Evolutionary conservation across 2,113 vertebrate species (phyloP).

Genomic region (Saimiri boliviensis): DNA sequence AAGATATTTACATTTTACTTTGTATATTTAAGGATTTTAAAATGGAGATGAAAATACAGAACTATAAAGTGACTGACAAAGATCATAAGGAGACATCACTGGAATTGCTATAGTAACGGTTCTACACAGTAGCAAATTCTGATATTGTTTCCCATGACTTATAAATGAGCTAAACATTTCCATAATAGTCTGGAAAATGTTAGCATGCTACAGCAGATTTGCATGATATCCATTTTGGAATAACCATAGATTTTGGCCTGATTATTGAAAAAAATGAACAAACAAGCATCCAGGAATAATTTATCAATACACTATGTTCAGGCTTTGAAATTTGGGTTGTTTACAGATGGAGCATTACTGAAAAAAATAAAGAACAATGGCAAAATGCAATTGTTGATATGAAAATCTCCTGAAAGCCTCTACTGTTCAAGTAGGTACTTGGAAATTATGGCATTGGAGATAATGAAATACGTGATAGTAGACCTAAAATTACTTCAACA

Average conservation of each 20-base stretch:
- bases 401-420: background rate
- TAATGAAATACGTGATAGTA: background rate
- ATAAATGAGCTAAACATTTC: background rate
- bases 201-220: background rate
- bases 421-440: background rate
- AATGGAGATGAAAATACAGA: background rate
- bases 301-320: background rate
- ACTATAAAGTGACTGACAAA: background rate
- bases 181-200: background rate
- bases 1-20: background rate
- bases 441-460: too few species aligned
- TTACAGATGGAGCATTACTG: background rate
- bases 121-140: background rate
- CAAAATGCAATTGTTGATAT: background rate
- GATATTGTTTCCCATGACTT: background rate
- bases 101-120: background rate
- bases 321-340: background rate
- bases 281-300: background rate
- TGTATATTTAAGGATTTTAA: background rate
- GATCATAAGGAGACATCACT: background rate
- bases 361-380: background rate
- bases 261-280: background rate
- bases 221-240: background rate
- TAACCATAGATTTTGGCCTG: background rate
- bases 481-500: background rate